Conservation (phyloP, 2,113 vertebrate species). For the Lichenostomus cassidix region DNA sequence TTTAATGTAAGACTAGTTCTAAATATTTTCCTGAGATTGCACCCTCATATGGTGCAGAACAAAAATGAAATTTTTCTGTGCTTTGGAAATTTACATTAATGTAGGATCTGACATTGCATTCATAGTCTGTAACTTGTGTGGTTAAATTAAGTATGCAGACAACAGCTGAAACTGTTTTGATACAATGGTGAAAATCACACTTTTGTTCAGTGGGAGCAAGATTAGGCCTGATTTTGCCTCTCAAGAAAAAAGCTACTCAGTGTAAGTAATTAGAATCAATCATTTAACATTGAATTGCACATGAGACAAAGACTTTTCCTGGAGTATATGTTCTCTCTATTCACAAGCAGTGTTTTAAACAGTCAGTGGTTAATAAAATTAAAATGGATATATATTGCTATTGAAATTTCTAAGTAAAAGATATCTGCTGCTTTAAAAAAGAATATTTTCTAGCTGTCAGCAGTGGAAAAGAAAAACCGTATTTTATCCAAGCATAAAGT, state of each 20-base stretch:
- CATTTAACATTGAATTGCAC: neutral
- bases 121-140: neutral
- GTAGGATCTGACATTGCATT: neutral
- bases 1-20: neutral
- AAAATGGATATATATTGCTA: neutral
- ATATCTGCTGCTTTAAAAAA: neutral
- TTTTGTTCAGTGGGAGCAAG: neutral
- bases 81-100: neutral
- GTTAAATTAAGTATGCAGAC: neutral
- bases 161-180: neutral
- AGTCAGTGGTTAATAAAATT: neutral
- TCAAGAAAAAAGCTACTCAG: neutral
- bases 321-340: neutral
- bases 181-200: neutral
- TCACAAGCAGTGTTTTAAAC: neutral
- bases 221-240: neutral
- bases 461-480: neutral
- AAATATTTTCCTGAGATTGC: neutral
- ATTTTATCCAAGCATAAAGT: neutral
- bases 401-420: neutral
- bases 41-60: neutral
- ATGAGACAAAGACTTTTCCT: neutral
- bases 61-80: neutral
- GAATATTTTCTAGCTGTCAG: neutral
- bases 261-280: neutral